phyloP scores from a whole-genome alignment of 2,797 vertebrate genomes.

The Muscicapa comitata region DNA sequence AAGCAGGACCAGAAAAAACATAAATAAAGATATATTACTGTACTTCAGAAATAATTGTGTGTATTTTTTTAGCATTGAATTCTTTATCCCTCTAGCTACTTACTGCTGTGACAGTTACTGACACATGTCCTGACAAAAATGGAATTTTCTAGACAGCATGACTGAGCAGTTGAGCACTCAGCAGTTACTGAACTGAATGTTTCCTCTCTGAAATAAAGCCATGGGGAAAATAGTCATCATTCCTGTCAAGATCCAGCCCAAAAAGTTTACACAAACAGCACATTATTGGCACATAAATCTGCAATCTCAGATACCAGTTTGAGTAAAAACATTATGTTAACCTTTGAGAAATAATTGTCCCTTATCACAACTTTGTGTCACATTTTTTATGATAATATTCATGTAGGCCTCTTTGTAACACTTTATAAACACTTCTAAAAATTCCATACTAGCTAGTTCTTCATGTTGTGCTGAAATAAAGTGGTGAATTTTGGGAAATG shows the following conservation, averaged over 20 bases:
- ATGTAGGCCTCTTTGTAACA: background rate
- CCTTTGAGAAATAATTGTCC: background rate
- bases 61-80: background rate
- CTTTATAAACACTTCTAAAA: background rate
- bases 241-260: background rate
- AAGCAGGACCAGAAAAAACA: background rate
- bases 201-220: background rate
- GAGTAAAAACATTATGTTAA: background rate
- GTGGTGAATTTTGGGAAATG: background rate
- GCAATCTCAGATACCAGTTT: background rate
- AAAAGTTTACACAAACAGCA: background rate
- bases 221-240: background rate
- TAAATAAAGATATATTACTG: background rate
- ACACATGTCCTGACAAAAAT: background rate
- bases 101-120: background rate
- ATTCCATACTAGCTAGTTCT: background rate
- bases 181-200: background rate
- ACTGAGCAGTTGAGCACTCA: background rate
- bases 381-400: background rate
- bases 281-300: background rate
- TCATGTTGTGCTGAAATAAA: background rate
- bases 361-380: background rate
- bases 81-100: background rate
- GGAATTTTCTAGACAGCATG: constrained; percentile 9
- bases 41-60: background rate